Evolutionary conservation across 2,797 vertebrate genomes (phyloP).

Genomic region (Sebastes baramenuke): DNA sequence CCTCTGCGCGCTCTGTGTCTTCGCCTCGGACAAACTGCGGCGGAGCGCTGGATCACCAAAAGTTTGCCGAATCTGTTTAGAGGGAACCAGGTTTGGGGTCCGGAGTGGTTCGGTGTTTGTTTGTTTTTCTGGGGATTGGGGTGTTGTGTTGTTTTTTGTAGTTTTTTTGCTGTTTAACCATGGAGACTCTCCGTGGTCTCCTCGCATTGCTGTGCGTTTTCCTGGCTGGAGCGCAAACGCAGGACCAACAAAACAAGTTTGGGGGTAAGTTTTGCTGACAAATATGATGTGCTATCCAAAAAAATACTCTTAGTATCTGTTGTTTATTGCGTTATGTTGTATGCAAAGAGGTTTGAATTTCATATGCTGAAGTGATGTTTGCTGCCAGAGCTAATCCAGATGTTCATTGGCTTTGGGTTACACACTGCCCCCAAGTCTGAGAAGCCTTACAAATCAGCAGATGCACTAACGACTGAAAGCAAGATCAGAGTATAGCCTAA

Average conservation of each 20-base stretch:
- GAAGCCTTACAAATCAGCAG: background rate
- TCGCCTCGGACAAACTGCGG: slow-evolving; percentile 59
- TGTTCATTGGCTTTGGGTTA: background rate
- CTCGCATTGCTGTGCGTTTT: slow-evolving; percentile 70
- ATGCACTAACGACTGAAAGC: background rate
- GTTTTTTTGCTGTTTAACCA: slow-evolving; percentile 36
- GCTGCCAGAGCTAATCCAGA: slow-evolving; percentile 25
- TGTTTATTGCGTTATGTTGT: background rate
- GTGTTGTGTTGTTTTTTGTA: background rate
- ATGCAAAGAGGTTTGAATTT: background rate
- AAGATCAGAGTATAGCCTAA: background rate
- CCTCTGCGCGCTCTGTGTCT: slow-evolving; percentile 68
- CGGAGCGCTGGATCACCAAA: slow-evolving; percentile 56
- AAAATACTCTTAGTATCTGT: accelerated
- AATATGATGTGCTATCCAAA: background rate
- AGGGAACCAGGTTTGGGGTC: slow-evolving; percentile 4
- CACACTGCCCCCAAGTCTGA: background rate
- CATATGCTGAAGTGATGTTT: background rate
- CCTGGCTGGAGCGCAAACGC: slow-evolving; percentile 51
- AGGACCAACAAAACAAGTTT: slow-evolving; percentile 13
- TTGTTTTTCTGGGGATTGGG: background rate
- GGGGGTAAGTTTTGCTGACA: slow-evolving; percentile 65
- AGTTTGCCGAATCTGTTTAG: slow-evolving; percentile 35
- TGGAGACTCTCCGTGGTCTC: slow-evolving; percentile 72
- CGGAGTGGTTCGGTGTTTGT: slow-evolving; percentile 20